Conservation (phyloP, 1,140 invertebrate species). For the Magallana ariakensis region DNA sequence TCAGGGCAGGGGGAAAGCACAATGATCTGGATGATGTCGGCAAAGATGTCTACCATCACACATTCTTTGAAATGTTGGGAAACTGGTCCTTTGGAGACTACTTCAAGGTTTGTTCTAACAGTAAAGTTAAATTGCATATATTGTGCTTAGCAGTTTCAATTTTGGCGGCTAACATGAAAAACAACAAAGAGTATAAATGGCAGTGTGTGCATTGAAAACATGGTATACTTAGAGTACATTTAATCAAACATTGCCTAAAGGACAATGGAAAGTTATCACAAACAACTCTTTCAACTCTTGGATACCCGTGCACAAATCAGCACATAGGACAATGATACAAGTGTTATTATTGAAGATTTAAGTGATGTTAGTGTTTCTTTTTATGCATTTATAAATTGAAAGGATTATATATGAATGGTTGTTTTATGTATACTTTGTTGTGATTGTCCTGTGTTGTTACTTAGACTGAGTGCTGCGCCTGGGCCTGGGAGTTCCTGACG, state of each 20-base stretch:
- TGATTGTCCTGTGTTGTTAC: conserved; percentile 53
- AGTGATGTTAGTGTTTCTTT: too few relatives aligned
- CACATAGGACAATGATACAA: too few relatives aligned
- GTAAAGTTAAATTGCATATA: too few relatives aligned
- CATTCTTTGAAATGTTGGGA: conserved; percentile 99
- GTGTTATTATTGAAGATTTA: too few relatives aligned
- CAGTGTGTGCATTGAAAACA: too few relatives aligned
- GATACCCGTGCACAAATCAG: too few relatives aligned
- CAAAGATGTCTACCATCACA: conserved; percentile 99
- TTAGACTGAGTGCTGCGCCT: conserved; percentile 94
- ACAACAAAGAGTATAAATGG: neutral
- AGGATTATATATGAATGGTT: too few relatives aligned
- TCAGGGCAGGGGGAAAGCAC: conserved; percentile 99
- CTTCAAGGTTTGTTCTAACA: conserved; percentile 87
- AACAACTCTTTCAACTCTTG: too few relatives aligned
- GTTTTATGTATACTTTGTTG: neutral
- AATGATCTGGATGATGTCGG: conserved; percentile 99
- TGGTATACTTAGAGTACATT: too few relatives aligned
- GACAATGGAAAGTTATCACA: too few relatives aligned
- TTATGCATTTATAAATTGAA: too few relatives aligned
- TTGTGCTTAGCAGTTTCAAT: neutral
- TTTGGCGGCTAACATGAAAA: neutral
- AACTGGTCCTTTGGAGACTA: conserved; percentile 99
- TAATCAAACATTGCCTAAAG: too few relatives aligned
- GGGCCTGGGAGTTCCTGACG: conserved; percentile 98